Conservation (phyloP, 2,888 invertebrate genomes). For the Nomada lathburiana region DNA sequence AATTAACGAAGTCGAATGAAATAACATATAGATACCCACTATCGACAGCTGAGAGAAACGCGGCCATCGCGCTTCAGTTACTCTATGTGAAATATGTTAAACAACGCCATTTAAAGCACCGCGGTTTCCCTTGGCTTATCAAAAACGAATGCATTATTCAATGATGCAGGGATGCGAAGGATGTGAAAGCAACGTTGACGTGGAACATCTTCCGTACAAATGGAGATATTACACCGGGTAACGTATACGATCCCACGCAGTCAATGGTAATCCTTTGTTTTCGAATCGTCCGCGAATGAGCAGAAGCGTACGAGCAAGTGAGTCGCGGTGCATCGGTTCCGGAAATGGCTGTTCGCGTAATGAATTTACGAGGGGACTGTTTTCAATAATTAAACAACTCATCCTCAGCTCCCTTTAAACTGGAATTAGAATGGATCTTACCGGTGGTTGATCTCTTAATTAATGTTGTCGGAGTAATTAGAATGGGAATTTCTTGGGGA, state of each 20-base stretch:
- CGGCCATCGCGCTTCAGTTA: background rate
- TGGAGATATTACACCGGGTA: conserved; percentile 30
- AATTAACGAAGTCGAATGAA: no score
- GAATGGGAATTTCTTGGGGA: no score
- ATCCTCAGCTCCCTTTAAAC: background rate
- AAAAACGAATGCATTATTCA: conserved; percentile 19
- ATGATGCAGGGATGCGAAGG: conserved; percentile 13
- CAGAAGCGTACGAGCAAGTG: conserved; percentile 4
- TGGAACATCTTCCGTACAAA: conserved; percentile 19
- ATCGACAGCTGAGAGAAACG: no score
- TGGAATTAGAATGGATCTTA: no score
- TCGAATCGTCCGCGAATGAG: conserved; percentile 21
- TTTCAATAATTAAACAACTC: conserved; percentile 8
- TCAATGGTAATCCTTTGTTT: conserved; percentile 45
- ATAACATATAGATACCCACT: no score
- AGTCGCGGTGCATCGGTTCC: background rate
- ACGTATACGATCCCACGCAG: conserved; percentile 41
- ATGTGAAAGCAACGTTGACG: conserved; percentile 24
- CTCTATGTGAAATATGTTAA: background rate
- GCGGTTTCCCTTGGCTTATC: conserved; percentile 16
- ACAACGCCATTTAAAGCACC: background rate
- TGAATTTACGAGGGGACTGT: background rate
- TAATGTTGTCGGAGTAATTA: background rate
- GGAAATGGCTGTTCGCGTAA: background rate
- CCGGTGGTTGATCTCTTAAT: background rate